Conservation (phyloP, 2,888 invertebrate genomes). For the Megalurothrips usitatus region DNA sequence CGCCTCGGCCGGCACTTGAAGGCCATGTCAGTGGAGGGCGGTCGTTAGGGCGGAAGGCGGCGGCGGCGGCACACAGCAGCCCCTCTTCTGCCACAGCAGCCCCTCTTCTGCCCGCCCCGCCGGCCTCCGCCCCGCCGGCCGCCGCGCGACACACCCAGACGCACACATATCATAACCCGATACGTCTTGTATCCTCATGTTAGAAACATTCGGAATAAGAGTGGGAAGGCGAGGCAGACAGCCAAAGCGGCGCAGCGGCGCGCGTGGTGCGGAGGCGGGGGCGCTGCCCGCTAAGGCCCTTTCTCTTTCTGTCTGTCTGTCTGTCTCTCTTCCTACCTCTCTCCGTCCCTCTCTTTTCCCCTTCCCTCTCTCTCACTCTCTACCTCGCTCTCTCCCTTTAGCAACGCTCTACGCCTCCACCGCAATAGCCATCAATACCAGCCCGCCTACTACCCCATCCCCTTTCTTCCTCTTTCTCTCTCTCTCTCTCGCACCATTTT, state of each 20-base stretch:
- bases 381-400: neutral
- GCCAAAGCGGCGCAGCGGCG: neutral
- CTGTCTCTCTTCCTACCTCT: neutral
- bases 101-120: too few relatives aligned
- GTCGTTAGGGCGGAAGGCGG: too few relatives aligned
- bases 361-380: neutral
- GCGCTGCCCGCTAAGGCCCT: too few relatives aligned
- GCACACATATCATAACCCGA: too few relatives aligned
- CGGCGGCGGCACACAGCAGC: too few relatives aligned
- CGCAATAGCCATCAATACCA: constrained; percentile 11
- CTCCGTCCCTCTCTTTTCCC: neutral
- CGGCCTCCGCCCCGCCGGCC: too few relatives aligned
- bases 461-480: neutral
- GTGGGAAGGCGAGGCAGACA: neutral
- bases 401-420: neutral
- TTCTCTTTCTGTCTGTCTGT: neutral
- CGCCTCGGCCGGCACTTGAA: too few relatives aligned
- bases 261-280: neutral
- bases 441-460: neutral
- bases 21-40: too few relatives aligned
- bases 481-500: neutral
- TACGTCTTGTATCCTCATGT: too few relatives aligned
- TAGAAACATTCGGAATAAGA: too few relatives aligned
- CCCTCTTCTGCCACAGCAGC: too few relatives aligned
- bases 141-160: too few relatives aligned